Conservation (phyloP, 2,888 invertebrate genomes). For the Frankliniella fusca region DNA sequence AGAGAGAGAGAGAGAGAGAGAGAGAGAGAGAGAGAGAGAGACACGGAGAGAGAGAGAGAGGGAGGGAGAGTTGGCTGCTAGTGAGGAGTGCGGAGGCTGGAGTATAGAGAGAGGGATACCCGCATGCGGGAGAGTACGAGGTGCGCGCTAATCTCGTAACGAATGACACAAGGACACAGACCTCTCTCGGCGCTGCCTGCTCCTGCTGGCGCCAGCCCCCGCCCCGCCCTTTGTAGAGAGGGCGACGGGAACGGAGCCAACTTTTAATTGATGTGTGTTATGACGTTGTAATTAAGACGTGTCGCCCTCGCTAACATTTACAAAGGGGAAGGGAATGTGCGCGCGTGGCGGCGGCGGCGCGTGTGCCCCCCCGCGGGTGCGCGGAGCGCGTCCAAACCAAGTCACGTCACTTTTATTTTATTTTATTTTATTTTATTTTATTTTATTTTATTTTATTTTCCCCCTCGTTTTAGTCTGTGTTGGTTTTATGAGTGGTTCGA, state of each 20-base stretch:
- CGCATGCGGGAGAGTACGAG: background rate
- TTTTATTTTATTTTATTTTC: too few relatives aligned
- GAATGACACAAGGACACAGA: too few relatives aligned
- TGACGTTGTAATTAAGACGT: background rate
- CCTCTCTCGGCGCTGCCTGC: background rate
- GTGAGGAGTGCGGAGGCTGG: background rate
- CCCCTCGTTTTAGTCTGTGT: too few relatives aligned
- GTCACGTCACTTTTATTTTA: too few relatives aligned
- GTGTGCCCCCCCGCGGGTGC: too few relatives aligned
- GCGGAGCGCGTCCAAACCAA: too few relatives aligned
- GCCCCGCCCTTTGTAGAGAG: background rate
- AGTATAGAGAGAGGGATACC: background rate
- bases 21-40: background rate
- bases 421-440: too few relatives aligned
- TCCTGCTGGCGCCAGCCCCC: background rate
- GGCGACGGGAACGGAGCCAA: background rate
- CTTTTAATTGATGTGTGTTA: conserved; percentile 5
- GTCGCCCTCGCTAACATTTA: background rate
- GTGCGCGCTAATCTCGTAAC: background rate
- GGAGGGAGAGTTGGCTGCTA: background rate
- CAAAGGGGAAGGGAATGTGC: too few relatives aligned
- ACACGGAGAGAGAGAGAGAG: background rate
- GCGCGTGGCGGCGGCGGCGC: too few relatives aligned
- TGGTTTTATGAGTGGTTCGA: too few relatives aligned
- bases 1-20: background rate